Base-by-base conservation (phyloP, 2,888 invertebrate genomes). In the Lampropteryx suffumata region DNA sequence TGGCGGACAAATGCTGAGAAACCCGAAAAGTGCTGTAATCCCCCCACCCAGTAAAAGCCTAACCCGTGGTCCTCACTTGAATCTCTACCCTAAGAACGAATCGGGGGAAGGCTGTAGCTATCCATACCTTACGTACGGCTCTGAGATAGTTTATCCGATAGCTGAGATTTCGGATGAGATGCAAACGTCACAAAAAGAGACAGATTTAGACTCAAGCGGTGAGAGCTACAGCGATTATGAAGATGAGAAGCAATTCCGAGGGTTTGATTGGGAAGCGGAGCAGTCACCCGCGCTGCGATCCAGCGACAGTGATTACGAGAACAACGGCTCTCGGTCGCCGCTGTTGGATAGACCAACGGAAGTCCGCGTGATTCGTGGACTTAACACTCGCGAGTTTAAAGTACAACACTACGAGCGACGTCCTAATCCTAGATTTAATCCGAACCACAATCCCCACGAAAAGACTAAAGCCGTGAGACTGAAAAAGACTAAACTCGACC, bases 91-190 rank as follows among this genome's bases (percentile, higher is more conserved):
- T 0, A 92, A 92, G 61, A 90, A 90, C 54, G 92, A 92, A 71
- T 92, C 92, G 27, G 94, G 94, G 5, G 94, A 94, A 57, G 95
- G 95, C 55, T 94, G 94, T 43, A 92, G 95, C 41, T 95, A 96
- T 76, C 96, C 96, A 0, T 91, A 88, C 57, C 64, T 92, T 51
- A 92, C 92, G 28, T 94, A 93, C 63, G 94, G 94, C 9, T 94
- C 95, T 1, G 95, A 95, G 79, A 94, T 95, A 50, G 93, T 95
- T 1, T 96, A 96, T 78, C 96, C 96, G 2, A 96, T 96, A 63
- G 96, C 95, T 0, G 96, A 96, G 82, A 95, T 95, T 73, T 94
- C 94, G 0, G 96, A 95, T 69, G 96, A 96, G 78, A 94, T 93
- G 86, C 93, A 93, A 72, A 93, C 92, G 7, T 93, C 92, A 0